Base-by-base conservation (phyloP, 2,888 invertebrate genomes). In the Macaria notata region DNA sequence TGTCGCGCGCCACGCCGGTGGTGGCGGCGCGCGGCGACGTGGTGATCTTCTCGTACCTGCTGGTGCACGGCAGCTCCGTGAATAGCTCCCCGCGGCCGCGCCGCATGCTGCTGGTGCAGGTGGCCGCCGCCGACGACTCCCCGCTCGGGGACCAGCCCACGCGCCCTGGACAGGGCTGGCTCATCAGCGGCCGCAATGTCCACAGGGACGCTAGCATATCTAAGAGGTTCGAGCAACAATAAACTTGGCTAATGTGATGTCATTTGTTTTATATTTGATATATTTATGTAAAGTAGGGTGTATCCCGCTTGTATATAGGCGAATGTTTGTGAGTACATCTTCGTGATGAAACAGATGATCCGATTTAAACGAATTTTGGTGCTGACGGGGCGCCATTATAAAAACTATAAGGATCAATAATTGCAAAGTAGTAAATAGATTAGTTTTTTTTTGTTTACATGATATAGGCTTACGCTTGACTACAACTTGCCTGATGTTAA, bases 41-140 rank as follows among this genome's bases (percentile, higher is more conserved):
- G n/a, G 83, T 93, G 1, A 78, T 93, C 29, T 94, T 93, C 73
- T 93, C 93, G 0, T 93, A 93, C 69, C 80, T 94, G 5, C 78
- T 93, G 41, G 76, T 93, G 31, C 93, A 94, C 66, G 94, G 93
- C 44, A 93, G 93, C 47, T 91, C 93, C 5, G 68, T 88, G 19
- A 94, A 94, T 73, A 62, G 72, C 4, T 93, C 93, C 0, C 64
- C 66, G 1, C 72, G 83, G 9, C 75, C 86, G 0, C 81, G 93
- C 0, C 79, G 93, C 6, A 93, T 93, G 93, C 84, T 93, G 59
- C 83, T 93, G 3, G 75, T 90, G 0, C 92, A 93, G 79, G 67
- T 92, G 31, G 87, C 89, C 60, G 83, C 91, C 0, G 93, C 93
- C 0, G 92, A 93, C 9, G 94, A 94, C 62, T 81, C 81, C 36